These are phyloP conservation scores for Philotrypesis tridentata DNA, from an alignment of 1,140 invertebrate species.

Conservation along the genomic window DNA sequence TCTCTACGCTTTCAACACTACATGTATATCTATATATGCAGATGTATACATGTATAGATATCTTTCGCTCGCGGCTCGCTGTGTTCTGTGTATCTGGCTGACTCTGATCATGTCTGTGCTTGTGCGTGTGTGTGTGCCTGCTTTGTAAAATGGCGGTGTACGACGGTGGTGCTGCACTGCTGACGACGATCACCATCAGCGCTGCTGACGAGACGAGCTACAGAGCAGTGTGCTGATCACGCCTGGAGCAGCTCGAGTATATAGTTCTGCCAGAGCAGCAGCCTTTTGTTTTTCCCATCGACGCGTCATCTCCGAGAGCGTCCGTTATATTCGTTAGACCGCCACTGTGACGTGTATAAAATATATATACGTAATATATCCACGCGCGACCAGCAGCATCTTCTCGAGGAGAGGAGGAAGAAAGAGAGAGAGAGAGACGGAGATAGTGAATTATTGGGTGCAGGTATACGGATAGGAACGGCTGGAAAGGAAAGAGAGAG, in stretches of 20 bases:
- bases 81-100: background rate
- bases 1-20: background rate
- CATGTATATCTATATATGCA: background rate
- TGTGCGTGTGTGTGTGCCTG: background rate
- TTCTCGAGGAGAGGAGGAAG: background rate
- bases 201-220: conserved; percentile 42
- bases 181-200: conserved; percentile 54
- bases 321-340: background rate
- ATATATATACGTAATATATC: background rate
- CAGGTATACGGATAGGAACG: background rate
- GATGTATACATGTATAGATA: background rate
- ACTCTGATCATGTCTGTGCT: background rate
- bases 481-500: background rate
- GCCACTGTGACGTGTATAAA: background rate
- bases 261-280: background rate
- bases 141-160: conserved; percentile 70
- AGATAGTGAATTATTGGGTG: background rate
- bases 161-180: conserved; percentile 61
- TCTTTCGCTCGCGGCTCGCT: too few relatives aligned
- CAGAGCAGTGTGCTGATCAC: background rate
- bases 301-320: background rate
- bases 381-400: background rate
- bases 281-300: background rate
- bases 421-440: background rate
- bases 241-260: background rate